Evolutionary conservation across 2,113 vertebrate genomes (phyloP).

Genomic region (Enhydra lutris): DNA sequence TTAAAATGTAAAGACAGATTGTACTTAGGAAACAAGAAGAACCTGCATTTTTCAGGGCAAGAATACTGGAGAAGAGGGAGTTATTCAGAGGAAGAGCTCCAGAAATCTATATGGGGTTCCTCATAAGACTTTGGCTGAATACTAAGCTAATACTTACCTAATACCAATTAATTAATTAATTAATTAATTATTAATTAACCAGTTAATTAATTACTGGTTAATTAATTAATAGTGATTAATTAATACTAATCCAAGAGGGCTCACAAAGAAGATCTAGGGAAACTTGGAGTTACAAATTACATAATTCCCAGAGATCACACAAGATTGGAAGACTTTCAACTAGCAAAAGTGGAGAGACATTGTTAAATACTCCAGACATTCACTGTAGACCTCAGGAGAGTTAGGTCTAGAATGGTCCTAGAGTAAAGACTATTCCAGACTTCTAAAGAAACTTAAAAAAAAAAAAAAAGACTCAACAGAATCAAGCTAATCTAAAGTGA

Average conservation of each 20-base stretch:
- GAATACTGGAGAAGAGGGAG: not conserved
- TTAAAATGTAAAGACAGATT: not conserved
- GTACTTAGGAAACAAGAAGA: not conserved
- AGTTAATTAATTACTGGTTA: too few species aligned
- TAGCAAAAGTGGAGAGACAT: not conserved
- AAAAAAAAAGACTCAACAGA: not conserved
- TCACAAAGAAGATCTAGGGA: not conserved
- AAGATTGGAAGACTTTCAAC: not conserved
- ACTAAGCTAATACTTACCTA: not conserved
- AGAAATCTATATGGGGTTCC: not conserved
- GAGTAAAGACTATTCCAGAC: not conserved
- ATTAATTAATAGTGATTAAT: too few species aligned
- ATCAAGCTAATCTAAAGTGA: not conserved
- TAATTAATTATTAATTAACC: too few species aligned
- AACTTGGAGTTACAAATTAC: not conserved
- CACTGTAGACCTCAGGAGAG: not conserved
- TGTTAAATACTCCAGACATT: not conserved
- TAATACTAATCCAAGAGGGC: not conserved
- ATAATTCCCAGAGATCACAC: not conserved
- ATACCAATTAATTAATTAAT: too few species aligned
- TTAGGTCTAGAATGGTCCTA: not conserved
- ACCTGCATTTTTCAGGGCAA: not conserved
- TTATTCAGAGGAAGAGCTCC: not conserved
- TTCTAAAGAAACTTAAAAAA: not conserved
- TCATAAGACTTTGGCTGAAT: not conserved